These are phyloP conservation scores for Kuschelorhynchus macadamiae DNA, from an alignment of 2,888 invertebrate species.

Conservation along the genomic window DNA sequence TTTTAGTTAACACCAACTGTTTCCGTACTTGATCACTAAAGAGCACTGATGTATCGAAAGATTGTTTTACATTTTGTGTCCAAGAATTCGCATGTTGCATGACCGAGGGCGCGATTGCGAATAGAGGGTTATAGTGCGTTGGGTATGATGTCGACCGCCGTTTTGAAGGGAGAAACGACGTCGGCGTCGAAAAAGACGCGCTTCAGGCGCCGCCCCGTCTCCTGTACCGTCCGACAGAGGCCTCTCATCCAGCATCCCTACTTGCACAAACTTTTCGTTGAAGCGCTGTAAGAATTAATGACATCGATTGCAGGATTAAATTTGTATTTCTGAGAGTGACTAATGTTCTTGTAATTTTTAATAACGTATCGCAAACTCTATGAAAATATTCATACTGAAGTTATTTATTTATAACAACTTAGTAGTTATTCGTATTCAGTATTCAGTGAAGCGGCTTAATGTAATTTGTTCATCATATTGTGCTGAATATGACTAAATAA, in stretches of 20 bases:
- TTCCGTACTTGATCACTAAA: slow-evolving; percentile 6
- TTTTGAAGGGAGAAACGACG: slow-evolving; percentile 43
- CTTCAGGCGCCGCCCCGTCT: slow-evolving; percentile 51
- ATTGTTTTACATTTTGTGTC: slow-evolving; percentile 17
- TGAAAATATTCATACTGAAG: no score
- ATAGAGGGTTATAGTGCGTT: slow-evolving; percentile 61
- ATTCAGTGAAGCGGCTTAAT: no score
- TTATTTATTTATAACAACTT: no score
- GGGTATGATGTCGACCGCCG: slow-evolving; percentile 64
- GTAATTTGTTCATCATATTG: no score
- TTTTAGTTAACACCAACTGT: no score
- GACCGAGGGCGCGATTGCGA: slow-evolving; percentile 47
- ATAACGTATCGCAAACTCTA: no score
- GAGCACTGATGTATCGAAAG: slow-evolving; percentile 14
- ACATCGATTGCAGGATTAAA: slow-evolving; percentile 33
- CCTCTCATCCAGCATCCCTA: slow-evolving; percentile 40
- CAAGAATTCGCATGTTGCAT: slow-evolving; percentile 37
- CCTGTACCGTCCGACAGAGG: slow-evolving; percentile 44
- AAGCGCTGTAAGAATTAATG: slow-evolving; percentile 31
- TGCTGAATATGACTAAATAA: no score
- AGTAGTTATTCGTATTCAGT: no score
- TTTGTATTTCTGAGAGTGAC: no score
- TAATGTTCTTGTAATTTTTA: no score
- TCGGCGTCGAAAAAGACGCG: slow-evolving; percentile 46
- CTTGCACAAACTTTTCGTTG: slow-evolving; percentile 14